Percentiles rank a stretch among this genome's conserved stretches.
Conservation (phyloP, 2,797 vertebrate genomes). For the Lagorchestes hirsutus region DNA sequence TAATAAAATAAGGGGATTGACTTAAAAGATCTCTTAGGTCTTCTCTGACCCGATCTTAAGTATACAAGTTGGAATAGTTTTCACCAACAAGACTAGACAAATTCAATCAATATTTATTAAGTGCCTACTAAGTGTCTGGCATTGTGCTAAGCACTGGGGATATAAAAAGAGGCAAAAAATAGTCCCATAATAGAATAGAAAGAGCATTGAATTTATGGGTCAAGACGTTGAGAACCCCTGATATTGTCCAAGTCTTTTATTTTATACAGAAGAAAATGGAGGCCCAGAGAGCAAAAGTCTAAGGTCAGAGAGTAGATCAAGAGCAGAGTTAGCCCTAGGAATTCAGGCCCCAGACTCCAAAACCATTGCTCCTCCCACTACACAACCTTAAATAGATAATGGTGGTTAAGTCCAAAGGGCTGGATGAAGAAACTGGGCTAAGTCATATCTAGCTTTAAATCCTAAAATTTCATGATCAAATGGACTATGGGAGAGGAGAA, state of each 20-base stretch:
- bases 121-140: neutral
- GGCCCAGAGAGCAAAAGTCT: neutral
- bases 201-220: neutral
- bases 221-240: neutral
- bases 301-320: neutral
- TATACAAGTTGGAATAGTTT: neutral
- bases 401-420: neutral
- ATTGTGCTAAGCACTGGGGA: neutral
- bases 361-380: neutral
- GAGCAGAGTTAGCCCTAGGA: neutral
- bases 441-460: neutral
- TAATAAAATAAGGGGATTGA: neutral
- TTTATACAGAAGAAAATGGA: slow-evolving; percentile 35
- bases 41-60: neutral
- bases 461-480: neutral
- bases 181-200: neutral
- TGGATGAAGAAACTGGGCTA: neutral
- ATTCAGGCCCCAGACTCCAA: neutral
- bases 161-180: neutral
- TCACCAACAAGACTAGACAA: neutral
- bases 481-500: neutral
- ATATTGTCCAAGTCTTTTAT: neutral
- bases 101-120: neutral
- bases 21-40: neutral
- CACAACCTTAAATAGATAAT: neutral